Evolutionary conservation across 2,888 invertebrate genomes (phyloP).

Genomic region (Apocheima hispidaria): DNA sequence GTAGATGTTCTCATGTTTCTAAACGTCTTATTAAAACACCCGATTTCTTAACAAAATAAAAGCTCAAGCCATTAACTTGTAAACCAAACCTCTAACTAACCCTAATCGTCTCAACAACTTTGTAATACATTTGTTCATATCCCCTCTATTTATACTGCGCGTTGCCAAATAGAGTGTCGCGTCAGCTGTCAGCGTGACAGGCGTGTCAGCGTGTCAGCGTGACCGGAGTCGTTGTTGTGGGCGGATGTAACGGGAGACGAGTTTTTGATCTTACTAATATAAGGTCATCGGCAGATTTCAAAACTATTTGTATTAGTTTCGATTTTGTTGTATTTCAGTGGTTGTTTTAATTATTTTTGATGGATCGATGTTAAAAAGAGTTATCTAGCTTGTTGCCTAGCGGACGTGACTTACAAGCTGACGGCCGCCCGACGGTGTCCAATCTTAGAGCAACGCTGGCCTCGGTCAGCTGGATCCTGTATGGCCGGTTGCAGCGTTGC

Average conservation of each 20-base stretch:
- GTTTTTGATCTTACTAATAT: conserved; percentile 41
- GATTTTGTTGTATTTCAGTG: conserved; percentile 30
- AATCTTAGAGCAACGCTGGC: too few species aligned
- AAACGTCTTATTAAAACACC: background rate
- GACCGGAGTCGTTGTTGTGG: conserved; percentile 49
- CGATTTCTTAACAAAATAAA: background rate
- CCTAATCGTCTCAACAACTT: conserved; percentile 43
- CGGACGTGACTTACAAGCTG: too few species aligned
- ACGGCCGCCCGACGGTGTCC: too few species aligned
- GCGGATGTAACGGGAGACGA: conserved; percentile 58
- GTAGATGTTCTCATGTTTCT: background rate
- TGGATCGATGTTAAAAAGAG: background rate
- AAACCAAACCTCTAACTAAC: conserved; percentile 45
- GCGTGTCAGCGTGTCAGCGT: conserved; percentile 41
- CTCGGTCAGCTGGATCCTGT: too few species aligned
- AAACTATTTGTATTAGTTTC: conserved; percentile 33
- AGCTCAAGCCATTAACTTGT: conserved; percentile 24
- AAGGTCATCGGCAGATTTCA: conserved; percentile 31
- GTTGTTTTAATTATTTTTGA: conserved; percentile 14
- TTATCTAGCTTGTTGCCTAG: too few species aligned
- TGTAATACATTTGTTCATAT: conserved; percentile 41
- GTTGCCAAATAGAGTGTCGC: conserved; percentile 29
- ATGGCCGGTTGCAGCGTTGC: too few species aligned
- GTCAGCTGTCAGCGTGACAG: conserved; percentile 42
- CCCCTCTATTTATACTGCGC: conserved; percentile 41